Evolutionary conservation across 2,113 vertebrate genomes (phyloP).

Genomic region (Gorsachius goisagi): DNA sequence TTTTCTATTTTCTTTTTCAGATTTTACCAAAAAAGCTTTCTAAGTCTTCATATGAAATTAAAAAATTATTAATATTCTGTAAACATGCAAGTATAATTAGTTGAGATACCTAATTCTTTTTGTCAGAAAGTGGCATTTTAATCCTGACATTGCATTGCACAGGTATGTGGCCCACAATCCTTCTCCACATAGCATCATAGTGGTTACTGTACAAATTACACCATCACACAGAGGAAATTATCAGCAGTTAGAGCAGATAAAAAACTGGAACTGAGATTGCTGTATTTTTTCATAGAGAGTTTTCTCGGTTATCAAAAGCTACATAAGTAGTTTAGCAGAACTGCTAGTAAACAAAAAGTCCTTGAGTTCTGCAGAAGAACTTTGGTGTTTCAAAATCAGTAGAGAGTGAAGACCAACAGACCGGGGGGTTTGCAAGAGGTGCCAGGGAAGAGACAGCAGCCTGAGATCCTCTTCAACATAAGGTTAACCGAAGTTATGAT

Average conservation of each 20-base stretch:
- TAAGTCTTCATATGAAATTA: neutral
- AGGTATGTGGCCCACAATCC: neutral
- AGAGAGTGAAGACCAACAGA: neutral
- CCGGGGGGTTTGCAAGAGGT: neutral
- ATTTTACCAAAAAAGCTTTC: neutral
- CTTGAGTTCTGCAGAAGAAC: neutral
- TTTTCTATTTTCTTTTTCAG: neutral
- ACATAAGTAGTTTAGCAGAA: neutral
- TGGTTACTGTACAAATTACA: neutral
- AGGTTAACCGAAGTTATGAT: neutral
- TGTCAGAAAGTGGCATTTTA: neutral
- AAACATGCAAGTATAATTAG: neutral
- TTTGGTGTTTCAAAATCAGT: neutral
- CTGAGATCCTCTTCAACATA: neutral
- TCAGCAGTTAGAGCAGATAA: neutral
- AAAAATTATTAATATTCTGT: neutral
- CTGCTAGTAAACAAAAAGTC: neutral
- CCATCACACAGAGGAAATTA: neutral
- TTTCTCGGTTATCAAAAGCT: neutral
- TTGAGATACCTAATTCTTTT: neutral
- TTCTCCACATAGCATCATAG: neutral
- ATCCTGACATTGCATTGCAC: neutral
- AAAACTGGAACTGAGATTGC: neutral
- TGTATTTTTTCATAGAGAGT: neutral
- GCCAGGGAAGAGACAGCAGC: neutral